Evolutionary conservation across 1,140 invertebrate genomes (phyloP), one percentile per base, ranked within the genome.

Genomic region (Eurosta solidaginis): DNA sequence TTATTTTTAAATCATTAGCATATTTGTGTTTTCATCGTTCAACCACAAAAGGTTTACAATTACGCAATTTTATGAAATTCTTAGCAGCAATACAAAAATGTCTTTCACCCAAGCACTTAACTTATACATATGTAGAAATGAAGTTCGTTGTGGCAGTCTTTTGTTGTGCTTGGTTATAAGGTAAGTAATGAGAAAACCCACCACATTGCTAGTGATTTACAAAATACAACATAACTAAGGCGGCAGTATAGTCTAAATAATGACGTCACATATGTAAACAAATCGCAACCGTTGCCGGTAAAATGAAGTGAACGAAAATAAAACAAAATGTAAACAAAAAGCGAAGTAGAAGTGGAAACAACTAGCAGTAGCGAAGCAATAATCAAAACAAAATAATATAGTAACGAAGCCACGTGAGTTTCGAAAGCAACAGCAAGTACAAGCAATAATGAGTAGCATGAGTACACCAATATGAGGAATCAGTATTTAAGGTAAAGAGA

Each of bases 261-360:
- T 75, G 74, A 75, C 74, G 74, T 49, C 74, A 75, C 25, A 47
- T 22, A 36, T 33, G 74, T 75, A 75, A 75, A 75, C 74, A 75
- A 75, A 75, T 7, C 44, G 22, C 25, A 2, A 14, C 22, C 22
- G 22, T 25, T 47, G 59, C 59, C 29, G 59, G 33, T 33, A n/a
- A 36, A 68, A 68, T n/a, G 59, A 68, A 68, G 22, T 36, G 59
- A 68, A 29, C 2, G 1, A 68, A 10, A 42, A 68, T 14, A 68
- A 29, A 4, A 29, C 50, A 29, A 54, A 59, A 59, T 33, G 22
- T 10, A 63, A 63, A n/a, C 59, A 59, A 29, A 40, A 47, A n/a
- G n/a, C 3, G 45, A 3, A 47, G 45, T n/a, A 14, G 45, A 47
- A 4, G n/a, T 12, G n/a, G 12, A 47, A 17, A 47, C 45, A 36